Percentiles rank a stretch among this genome's conserved stretches.
Evolutionary conservation across 2,797 vertebrate species (phyloP).

Genomic region (Alauda arvensis): DNA sequence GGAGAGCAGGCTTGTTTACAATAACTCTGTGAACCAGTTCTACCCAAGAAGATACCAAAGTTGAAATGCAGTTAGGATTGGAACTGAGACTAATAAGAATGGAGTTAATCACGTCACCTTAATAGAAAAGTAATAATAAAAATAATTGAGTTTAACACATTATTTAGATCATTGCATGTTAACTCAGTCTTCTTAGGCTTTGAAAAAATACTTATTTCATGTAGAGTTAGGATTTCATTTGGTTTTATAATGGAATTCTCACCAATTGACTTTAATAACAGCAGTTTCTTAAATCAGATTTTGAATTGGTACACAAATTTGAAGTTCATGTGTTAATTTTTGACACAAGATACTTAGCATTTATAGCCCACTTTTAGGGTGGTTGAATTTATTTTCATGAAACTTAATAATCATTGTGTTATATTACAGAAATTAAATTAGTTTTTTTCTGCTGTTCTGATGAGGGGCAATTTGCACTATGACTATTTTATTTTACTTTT

Average conservation of each 20-base stretch:
- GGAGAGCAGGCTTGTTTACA: constrained; percentile 2
- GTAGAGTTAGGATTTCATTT: constrained; percentile 63
- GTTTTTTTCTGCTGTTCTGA: constrained; percentile 5
- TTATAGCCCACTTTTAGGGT: constrained; percentile 1
- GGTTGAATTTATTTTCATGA: constrained; percentile 25
- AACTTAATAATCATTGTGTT: constrained; percentile 4
- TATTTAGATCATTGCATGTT: constrained; percentile 67
- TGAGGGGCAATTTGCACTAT: not conserved
- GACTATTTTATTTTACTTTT: constrained; percentile 10
- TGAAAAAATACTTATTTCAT: constrained; percentile 66
- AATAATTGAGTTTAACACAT: constrained; percentile 77
- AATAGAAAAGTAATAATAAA: constrained; percentile 75
- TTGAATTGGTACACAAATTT: constrained; percentile 47
- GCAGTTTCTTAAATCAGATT: constrained; percentile 66
- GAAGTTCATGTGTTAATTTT: constrained; percentile 58
- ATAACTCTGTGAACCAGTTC: not conserved
- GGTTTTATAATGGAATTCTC: constrained; percentile 63
- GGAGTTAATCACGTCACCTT: constrained; percentile 60
- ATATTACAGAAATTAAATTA: constrained; percentile 27
- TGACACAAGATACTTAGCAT: constrained; percentile 15
- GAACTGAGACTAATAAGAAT: constrained; percentile 12
- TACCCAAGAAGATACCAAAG: not conserved
- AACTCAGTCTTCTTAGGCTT: constrained; percentile 59
- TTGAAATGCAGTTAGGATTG: not conserved
- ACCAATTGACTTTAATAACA: constrained; percentile 67